Percentiles rank a stretch among this genome's conserved stretches.
Evolutionary conservation across 2,797 vertebrate genomes (phyloP).

Genomic region (Lepus townsendii): DNA sequence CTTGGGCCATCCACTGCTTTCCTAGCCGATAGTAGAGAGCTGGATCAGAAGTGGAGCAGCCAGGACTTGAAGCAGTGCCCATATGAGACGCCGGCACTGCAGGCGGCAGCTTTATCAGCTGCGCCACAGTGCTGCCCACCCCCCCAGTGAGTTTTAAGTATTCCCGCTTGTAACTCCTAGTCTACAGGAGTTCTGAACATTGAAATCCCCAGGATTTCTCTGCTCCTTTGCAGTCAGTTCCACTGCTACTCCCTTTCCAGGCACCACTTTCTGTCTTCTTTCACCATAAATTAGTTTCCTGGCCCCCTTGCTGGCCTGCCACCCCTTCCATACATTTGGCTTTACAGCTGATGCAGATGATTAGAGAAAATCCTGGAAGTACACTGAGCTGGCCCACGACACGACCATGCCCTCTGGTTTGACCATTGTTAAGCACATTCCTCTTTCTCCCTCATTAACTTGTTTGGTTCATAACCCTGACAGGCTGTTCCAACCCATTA

Average conservation of each 20-base stretch:
- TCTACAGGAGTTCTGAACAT: background rate
- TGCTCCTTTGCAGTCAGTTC: background rate
- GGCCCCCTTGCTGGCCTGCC: background rate
- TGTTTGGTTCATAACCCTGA: slow-evolving; percentile 4
- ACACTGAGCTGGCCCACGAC: background rate
- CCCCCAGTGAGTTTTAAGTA: background rate
- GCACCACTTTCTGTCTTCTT: slow-evolving; percentile 6
- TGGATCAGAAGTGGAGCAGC: too few species aligned
- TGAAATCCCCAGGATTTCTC: background rate
- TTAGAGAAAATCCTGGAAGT: slow-evolving; percentile 18
- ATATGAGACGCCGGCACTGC: too few species aligned
- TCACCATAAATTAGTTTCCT: background rate
- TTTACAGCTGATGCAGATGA: background rate
- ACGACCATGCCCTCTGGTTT: background rate
- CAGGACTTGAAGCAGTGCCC: background rate
- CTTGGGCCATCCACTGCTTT: too few species aligned
- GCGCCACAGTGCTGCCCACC: too few species aligned
- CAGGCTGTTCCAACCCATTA: background rate
- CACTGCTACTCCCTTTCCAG: background rate
- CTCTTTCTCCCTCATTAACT: slow-evolving; percentile 59
- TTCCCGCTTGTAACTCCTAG: background rate
- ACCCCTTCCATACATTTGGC: background rate
- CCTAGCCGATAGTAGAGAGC: too few species aligned
- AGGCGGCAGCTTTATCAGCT: too few species aligned
- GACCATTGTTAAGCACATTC: slow-evolving; percentile 39